These are phyloP conservation scores for Subanguina moxae DNA, from an alignment of 1,140 invertebrate genomes.

Conservation along the genomic window DNA sequence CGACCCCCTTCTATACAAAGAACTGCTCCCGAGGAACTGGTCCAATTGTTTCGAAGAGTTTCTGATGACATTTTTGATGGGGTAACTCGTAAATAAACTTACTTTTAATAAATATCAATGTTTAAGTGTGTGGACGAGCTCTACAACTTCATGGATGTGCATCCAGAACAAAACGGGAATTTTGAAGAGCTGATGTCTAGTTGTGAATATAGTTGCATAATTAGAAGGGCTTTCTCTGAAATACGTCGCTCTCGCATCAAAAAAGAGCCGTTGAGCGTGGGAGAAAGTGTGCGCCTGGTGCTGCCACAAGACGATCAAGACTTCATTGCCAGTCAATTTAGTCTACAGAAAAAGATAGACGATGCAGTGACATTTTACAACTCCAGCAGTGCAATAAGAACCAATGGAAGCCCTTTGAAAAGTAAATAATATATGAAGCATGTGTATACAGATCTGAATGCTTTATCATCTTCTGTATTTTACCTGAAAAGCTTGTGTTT, in stretches of 20 bases:
- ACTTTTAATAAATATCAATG: not conserved
- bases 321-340: slow-evolving; percentile 22
- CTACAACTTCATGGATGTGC: slow-evolving; percentile 37
- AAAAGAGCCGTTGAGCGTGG: slow-evolving; percentile 14
- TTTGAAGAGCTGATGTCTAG: slow-evolving; percentile 30
- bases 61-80: slow-evolving; percentile 28
- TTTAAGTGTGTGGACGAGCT: slow-evolving; percentile 31
- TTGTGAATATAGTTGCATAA: slow-evolving; percentile 20
- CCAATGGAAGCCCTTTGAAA: too few relatives aligned
- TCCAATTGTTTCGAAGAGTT: slow-evolving; percentile 17
- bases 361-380: slow-evolving; percentile 1
- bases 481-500: too few relatives aligned
- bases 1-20: not conserved
- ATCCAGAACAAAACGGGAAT: slow-evolving; percentile 17
- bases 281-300: slow-evolving; percentile 23
- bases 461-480: too few relatives aligned
- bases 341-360: slow-evolving; percentile 10
- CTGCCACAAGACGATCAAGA: slow-evolving; percentile 16
- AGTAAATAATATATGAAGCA: too few relatives aligned
- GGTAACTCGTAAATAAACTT: slow-evolving; percentile 9
- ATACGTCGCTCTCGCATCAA: slow-evolving; percentile 23
- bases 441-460: too few relatives aligned
- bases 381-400: not conserved
- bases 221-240: slow-evolving; percentile 25
- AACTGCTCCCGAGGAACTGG: slow-evolving; percentile 9